These are phyloP conservation scores for Crambe crambe DNA, from an alignment of 37 sponge, comb jelly and placozoan genomes.

Conservation along the genomic window DNA sequence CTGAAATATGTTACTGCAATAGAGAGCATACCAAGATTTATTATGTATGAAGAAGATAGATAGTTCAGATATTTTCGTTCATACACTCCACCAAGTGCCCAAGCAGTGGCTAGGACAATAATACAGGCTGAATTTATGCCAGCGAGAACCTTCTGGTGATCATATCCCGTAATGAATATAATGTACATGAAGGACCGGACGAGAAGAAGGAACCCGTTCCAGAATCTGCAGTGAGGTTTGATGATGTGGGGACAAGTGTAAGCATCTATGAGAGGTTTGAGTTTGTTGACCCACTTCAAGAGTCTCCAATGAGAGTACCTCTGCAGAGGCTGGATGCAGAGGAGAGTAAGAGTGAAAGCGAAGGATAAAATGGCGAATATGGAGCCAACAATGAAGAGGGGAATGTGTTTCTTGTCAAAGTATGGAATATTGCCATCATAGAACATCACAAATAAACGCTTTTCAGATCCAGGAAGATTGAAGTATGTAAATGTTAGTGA, in stretches of 20 bases:
- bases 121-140: not conserved
- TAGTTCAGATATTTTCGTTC: not conserved
- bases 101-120: not conserved
- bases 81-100: not conserved
- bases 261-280: conserved; percentile 28
- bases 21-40: not conserved
- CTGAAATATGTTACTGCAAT: not conserved
- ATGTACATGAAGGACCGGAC: not conserved
- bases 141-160: not conserved
- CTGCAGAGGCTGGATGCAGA: conserved; percentile 22
- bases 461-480: not conserved
- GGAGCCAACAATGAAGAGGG: conserved; percentile 1
- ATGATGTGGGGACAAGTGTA: conserved; percentile 11
- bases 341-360: not conserved
- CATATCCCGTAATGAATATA: not conserved
- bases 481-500: not conserved
- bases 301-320: not conserved
- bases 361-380: not conserved
- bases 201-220: conserved; percentile 19
- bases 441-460: not conserved
- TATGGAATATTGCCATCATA: conserved; percentile 12
- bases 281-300: conserved; percentile 12
- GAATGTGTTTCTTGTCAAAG: not conserved
- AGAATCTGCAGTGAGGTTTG: conserved; percentile 12
- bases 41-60: not conserved